These are phyloP conservation scores for Platycercus adscitus DNA, from an alignment of 2,113 vertebrate species.

Conservation along the genomic window DNA sequence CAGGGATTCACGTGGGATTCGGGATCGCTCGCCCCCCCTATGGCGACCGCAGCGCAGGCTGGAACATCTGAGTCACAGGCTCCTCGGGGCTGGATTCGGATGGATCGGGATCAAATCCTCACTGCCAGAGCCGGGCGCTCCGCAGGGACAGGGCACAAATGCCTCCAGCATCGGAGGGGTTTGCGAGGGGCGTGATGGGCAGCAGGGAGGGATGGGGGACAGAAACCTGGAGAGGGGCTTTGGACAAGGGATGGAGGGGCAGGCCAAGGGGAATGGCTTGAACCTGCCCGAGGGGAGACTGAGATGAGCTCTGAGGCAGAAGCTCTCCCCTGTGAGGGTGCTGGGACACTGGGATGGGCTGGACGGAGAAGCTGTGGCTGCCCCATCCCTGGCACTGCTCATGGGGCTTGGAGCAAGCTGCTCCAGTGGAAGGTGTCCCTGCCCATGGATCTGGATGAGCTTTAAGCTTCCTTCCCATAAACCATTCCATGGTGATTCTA, in stretches of 20 bases:
- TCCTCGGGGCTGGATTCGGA: background rate
- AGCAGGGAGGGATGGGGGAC: background rate
- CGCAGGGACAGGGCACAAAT: background rate
- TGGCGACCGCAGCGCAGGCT: background rate
- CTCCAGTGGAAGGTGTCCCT: background rate
- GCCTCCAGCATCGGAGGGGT: background rate
- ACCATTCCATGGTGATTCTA: background rate
- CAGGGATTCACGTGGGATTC: background rate
- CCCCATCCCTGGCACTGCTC: background rate
- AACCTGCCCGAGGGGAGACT: background rate
- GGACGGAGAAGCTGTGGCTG: background rate
- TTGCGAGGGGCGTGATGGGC: background rate
- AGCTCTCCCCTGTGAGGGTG: background rate
- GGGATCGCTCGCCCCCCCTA: background rate
- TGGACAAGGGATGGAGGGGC: background rate
- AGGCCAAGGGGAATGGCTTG: background rate
- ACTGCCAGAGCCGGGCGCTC: background rate
- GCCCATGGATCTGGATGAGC: background rate
- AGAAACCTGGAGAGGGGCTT: background rate
- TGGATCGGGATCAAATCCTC: background rate
- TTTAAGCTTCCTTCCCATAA: background rate
- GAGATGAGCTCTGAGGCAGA: background rate
- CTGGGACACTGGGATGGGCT: background rate
- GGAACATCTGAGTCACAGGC: conserved; percentile 9
- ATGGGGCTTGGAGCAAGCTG: background rate